Conservation (phyloP, 2,113 vertebrate genomes). For the Pandion haliaetus region DNA sequence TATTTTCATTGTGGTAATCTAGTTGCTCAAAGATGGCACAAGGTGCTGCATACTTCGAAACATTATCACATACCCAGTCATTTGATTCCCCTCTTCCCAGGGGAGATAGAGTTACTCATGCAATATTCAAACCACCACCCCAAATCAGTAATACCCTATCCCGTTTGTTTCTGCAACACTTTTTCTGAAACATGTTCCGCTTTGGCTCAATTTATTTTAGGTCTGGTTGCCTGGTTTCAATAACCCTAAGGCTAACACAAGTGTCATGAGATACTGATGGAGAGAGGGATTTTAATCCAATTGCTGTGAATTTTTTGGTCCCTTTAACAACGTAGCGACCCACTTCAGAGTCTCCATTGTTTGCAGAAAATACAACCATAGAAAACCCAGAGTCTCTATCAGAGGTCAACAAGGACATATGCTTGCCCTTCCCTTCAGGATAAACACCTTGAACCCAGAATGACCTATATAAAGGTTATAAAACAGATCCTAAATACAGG, state of each 20-base stretch:
- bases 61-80: fast-evolving
- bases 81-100: too few species aligned
- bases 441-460: background rate
- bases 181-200: background rate
- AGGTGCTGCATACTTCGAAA: background rate
- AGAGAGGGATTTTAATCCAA: background rate
- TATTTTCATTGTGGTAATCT: background rate
- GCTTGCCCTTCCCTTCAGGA: background rate
- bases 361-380: background rate
- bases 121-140: background rate
- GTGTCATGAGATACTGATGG: background rate
- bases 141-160: background rate
- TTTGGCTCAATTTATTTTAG: background rate
- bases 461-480: background rate
- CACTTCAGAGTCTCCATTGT: too few species aligned
- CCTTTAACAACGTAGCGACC: background rate
- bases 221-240: background rate
- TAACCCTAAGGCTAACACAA: background rate
- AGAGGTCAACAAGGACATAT: background rate
- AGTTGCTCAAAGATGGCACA: too few species aligned
- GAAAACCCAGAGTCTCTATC: background rate
- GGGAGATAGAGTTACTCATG: background rate
- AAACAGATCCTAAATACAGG: background rate
- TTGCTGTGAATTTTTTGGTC: background rate
- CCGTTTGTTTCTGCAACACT: background rate